These are phyloP conservation scores for Heterohyrax brucei DNA, from an alignment of 2,797 vertebrate species.

Conservation along the genomic window DNA sequence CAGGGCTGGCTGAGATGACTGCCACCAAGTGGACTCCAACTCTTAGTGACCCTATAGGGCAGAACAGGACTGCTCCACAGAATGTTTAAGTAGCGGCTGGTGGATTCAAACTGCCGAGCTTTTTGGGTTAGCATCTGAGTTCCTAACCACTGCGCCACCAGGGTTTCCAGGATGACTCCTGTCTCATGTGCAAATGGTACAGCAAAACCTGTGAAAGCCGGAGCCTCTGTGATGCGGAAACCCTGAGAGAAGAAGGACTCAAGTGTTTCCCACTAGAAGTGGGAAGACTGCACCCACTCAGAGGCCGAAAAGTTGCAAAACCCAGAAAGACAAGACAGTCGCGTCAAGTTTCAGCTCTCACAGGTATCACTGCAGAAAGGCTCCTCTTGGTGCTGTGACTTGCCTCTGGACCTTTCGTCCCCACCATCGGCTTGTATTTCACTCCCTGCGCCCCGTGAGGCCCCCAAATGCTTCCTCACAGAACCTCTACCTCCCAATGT, in stretches of 20 bases:
- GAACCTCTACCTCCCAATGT: background rate
- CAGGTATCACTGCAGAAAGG: background rate
- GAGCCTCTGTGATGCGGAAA: background rate
- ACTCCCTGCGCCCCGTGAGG: background rate
- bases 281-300: background rate
- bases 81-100: too few species aligned
- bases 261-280: background rate
- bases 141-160: too few species aligned
- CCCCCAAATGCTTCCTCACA: constrained; percentile 21
- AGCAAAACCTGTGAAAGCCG: background rate
- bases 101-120: too few species aligned
- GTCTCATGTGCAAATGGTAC: background rate
- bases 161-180: background rate
- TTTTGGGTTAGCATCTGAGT: too few species aligned
- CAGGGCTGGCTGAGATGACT: background rate
- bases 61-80: too few species aligned
- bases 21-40: too few species aligned
- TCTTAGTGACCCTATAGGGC: too few species aligned
- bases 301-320: background rate
- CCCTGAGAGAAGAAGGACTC: background rate
- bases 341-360: background rate
- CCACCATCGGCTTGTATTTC: background rate
- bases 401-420: constrained; percentile 40
- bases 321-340: background rate
- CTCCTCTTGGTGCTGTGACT: constrained; percentile 6